Base-by-base conservation (phyloP, 2,113 vertebrate genomes). In the Dicerorhinus sumatrensis region DNA sequence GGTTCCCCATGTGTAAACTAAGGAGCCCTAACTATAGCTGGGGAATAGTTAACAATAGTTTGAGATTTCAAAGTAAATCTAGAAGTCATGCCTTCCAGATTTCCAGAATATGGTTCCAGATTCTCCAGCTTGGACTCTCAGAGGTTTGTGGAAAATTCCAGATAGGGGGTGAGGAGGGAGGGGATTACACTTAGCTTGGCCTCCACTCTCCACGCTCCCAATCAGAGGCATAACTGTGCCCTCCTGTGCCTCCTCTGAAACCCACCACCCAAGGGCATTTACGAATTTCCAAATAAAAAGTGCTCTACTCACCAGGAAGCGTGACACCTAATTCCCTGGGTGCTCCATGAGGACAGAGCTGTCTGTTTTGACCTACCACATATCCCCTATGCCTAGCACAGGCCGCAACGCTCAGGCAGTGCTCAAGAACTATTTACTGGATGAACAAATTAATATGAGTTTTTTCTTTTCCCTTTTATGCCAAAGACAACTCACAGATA, bases 131-230 rank as follows among this genome's bases (percentile, higher is more conserved):
- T 25, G 5, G 12, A 33, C 70, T 56, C 27, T 27, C 42, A 75
- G 21, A 18, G 29, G 69, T 39, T 63, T 54, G 46, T n/a, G 69
- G 67, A 76, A n/a, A 91, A 56, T 29, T 21, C 23, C 29, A 56
- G 48, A 25, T 25, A 8, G 33, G 39, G 20, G 33, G 2, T 16
- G 3, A 56, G 14, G 42, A 46, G 2, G 1, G 3, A 4, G 14
- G 60, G 39, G n/a, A 8, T 6, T 1, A 18, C 0, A 4, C 5
- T 33, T 51, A 8, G 10, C 4, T 0, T 3, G 54, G n/a, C 3
- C 54, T 63, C 29, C 69, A 5, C 23, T 13, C 6, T 48, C 29
- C 5, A 48, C 1, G 11, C 11, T 48, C 65, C 20, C 11, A 3
- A 2, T 17, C 31, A 29, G 16, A 11, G 27, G 10, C 31, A 39